Base-by-base conservation (phyloP, 30 jellyfish, hydroid and myxozoan genomes). In the Nemopilema nomurai region DNA sequence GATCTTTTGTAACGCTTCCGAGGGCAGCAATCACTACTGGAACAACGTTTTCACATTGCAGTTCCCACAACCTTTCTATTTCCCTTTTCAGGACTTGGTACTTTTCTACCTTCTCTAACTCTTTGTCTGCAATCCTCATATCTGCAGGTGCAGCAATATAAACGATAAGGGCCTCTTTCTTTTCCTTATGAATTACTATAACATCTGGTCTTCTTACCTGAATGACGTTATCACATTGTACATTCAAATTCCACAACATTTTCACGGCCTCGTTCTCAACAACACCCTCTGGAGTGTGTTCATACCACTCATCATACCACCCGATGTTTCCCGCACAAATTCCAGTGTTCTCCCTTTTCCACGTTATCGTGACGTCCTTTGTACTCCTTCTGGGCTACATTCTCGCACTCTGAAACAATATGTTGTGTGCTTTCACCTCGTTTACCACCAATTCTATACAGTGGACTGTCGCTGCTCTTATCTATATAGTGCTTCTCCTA, bases 121-220 rank as follows among this genome's bases (percentile, higher is more conserved):
- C 83, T 73, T 73, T 73, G 1, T 31, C 70, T 31, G 83, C 69
- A 20, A 32, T 73, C 71, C 70, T 73, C 71, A 8, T 25, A 73
- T 73, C 69, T 26, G 69, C 69, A 70, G 81, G 69, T 18, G 28
- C 83, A 31, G 83, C 83, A 73, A 73, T 25, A 33, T 73, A 74
- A 73, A 73, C 70, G 1, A 73, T 73, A 1, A 28, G 50, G 8
- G 51, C 74, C 49, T 33, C 49, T n/a, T 69, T 69, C n/a, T 57
- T 62, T 78, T 78, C 79, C 88, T 78, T 78, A 22, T 62, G 88
- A 78, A 76, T 76, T 76, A 76, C 86, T 78, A 78, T 26, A 51
- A 76, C 49, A 51, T 76, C 86, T 76, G 86, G 86, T 76, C 86
- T 76, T 49, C 77, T 76, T 33, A 33, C 77, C 77, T 76, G 49